Percentiles rank a stretch among this genome's conserved stretches.
phyloP scores from a whole-genome alignment of 2,113 vertebrate species.

The Pyrgilauda ruficollis region DNA sequence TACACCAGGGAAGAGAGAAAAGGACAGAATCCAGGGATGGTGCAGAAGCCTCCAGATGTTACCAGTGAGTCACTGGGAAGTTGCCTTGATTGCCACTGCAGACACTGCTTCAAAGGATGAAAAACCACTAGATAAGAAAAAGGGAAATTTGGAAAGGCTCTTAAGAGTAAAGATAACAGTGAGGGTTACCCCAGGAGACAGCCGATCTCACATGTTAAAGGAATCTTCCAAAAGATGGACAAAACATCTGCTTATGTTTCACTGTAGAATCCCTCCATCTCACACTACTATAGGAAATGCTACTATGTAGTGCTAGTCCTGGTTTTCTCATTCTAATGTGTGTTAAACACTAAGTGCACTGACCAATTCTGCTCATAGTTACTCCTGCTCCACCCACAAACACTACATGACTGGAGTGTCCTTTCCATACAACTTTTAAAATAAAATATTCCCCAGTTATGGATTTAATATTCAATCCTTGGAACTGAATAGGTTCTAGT shows the following conservation, averaged over 20 bases:
- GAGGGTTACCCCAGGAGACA: neutral
- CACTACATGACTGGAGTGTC: neutral
- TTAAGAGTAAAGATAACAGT: neutral
- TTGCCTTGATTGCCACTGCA: neutral
- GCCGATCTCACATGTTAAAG: rapidly evolving
- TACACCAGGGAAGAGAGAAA: neutral
- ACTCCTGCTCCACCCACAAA: neutral
- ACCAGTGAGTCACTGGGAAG: neutral
- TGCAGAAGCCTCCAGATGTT: neutral
- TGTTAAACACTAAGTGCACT: neutral
- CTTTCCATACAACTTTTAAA: neutral
- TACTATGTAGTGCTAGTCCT: neutral
- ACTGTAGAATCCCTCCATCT: neutral
- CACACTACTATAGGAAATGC: neutral
- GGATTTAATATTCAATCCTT: neutral
- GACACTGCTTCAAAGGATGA: neutral
- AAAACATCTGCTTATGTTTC: neutral
- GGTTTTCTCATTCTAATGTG: neutral
- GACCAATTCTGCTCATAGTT: neutral
- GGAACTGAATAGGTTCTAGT: neutral
- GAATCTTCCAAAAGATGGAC: neutral
- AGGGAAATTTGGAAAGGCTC: neutral
- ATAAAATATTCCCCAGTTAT: neutral
- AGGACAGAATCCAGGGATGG: neutral
- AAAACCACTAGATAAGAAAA: neutral